Evolutionary conservation across 2,888 invertebrate species (phyloP), one percentile per base, ranked within the genome.

Genomic region (Drosophila paranaensis): DNA sequence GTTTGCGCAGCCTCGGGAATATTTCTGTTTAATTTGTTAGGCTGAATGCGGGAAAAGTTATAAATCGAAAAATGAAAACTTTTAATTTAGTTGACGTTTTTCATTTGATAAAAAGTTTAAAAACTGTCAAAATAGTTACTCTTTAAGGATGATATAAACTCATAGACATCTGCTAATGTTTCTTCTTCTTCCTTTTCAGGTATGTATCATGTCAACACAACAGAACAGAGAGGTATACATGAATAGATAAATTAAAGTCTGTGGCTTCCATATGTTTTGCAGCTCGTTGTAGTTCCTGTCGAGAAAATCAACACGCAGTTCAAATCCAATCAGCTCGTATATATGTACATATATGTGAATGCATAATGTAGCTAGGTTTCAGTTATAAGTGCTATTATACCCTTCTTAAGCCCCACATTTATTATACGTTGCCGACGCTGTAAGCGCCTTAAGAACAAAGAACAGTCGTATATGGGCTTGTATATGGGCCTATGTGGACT

Each of bases 391-490:
- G 71, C 63, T 39, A 58, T 69, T 73, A 63, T 50, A 63, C 63
- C 74, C 66, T 60, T 71, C 70, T 76, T 68, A 79, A 76, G 67
- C 58, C 63, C 37, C 42, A 50, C 50, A 76, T 76, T 70, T 74
- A 73, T 60, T 64, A 65, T 65, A 39, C 42, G n/a, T 51, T 65
- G 58, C 30, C 35, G 39, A n/a, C 50, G 35, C 42, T 20, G 46
- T 71, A 74, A 77, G 71, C 66, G 54, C 60, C 56, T 43, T 56
- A 43, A 43, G 56, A 56, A 27, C 54, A 40, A 37, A 27, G 30
- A 20, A 33, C 48, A 48, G 48, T 48, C 48, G n/a, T 54, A 35
- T 43, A 42, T 42, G 10, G 30, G 37, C 40, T 37, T 50, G 30
- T 55, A 13, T 55, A 48, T 48, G 20, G 42, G 33, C 42, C 55